phyloP scores from a whole-genome alignment of 2,797 vertebrate species.

The Dipus sagitta region DNA sequence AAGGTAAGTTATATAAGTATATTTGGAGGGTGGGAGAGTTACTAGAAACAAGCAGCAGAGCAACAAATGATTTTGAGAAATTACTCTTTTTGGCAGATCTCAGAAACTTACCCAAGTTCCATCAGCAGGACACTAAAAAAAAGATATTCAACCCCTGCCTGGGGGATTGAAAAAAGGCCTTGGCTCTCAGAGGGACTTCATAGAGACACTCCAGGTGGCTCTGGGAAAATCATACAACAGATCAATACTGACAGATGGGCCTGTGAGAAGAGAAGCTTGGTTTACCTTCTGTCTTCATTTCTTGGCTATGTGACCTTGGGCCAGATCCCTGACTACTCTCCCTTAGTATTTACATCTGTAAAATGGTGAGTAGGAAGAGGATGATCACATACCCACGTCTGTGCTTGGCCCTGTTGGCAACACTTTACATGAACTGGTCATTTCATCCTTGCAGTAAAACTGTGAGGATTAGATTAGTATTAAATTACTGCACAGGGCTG shows the following conservation, averaged over 20 bases:
- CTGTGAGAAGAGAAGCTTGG: not conserved
- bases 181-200: not conserved
- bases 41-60: constrained; percentile 42
- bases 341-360: not conserved
- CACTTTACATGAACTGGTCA: not conserved
- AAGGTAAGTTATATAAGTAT: not conserved
- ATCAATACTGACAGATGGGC: not conserved
- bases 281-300: not conserved
- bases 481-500: not conserved
- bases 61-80: constrained; percentile 52
- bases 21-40: constrained; percentile 24
- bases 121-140: not conserved
- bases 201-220: not conserved
- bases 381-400: no score
- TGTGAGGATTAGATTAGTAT: not conserved
- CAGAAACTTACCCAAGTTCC: constrained; percentile 20
- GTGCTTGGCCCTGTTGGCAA: not conserved
- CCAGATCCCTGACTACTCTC: not conserved
- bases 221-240: not conserved
- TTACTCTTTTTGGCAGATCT: constrained; percentile 44
- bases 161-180: not conserved
- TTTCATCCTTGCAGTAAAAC: not conserved
- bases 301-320: not conserved
- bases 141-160: not conserved
- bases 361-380: not conserved